These are phyloP conservation scores for Sphyrna mokarran DNA, from an alignment of 2,113 vertebrate genomes.

Conservation along the genomic window DNA sequence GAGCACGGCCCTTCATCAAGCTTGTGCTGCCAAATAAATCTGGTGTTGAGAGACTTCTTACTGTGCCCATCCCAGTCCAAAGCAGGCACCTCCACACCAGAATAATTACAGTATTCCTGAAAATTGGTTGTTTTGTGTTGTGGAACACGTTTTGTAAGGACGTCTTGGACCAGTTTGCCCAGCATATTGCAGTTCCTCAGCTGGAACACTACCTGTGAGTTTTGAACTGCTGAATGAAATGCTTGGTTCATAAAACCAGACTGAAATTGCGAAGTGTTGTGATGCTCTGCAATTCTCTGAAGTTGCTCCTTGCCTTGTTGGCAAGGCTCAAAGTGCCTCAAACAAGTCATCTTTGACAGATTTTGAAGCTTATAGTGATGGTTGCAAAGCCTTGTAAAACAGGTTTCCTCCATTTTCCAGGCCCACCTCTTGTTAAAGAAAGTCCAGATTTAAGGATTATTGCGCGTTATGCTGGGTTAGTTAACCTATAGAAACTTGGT, in stretches of 20 bases:
- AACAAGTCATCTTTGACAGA: neutral
- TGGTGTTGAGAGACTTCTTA: too few relatives aligned
- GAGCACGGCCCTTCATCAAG: too few relatives aligned
- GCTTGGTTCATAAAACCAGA: neutral
- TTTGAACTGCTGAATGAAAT: neutral
- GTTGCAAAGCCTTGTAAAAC: neutral
- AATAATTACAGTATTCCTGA: neutral
- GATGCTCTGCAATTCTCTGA: neutral
- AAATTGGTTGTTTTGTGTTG: neutral
- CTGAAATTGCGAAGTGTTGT: neutral
- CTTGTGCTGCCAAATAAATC: too few relatives aligned
- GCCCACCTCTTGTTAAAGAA: neutral
- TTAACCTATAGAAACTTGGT: neutral
- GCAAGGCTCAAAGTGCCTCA: neutral
- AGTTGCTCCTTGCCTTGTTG: neutral
- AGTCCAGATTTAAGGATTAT: neutral
- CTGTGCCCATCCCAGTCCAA: too few relatives aligned
- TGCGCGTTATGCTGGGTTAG: neutral
- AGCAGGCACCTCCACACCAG: too few relatives aligned
- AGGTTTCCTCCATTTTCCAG: neutral
- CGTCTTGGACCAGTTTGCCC: neutral
- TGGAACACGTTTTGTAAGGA: neutral
- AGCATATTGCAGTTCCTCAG: neutral
- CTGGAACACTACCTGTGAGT: neutral
- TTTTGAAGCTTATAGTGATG: neutral